phyloP scores from a whole-genome alignment of 53 echinoderm and acorn worm genomes.

The Patiria pectinifera region DNA sequence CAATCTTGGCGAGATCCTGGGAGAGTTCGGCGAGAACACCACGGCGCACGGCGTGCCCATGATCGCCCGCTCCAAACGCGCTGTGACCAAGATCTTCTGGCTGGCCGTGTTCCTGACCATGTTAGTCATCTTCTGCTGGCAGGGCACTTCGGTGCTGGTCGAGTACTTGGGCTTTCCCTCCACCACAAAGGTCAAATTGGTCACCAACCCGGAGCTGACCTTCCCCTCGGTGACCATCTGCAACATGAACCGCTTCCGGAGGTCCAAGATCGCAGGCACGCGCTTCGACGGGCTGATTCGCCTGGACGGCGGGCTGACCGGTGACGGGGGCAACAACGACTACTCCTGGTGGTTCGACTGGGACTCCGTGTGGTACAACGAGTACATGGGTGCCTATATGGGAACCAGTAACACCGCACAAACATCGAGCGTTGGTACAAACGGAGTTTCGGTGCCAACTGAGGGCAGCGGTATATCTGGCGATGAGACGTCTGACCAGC shows the following conservation, averaged over 20 bases:
- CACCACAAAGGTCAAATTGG: slow-evolving; percentile 76
- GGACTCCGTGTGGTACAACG: slow-evolving; percentile 47
- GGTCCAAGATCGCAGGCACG: slow-evolving; percentile 69
- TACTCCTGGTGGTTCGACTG: slow-evolving; percentile 80
- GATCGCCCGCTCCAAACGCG: slow-evolving; percentile 59
- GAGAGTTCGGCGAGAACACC: slow-evolving; percentile 77
- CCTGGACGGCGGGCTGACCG: slow-evolving; percentile 67
- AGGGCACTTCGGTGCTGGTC: slow-evolving; percentile 64
- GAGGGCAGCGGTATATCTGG: not conserved
- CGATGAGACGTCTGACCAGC: not conserved
- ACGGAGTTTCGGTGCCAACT: not conserved
- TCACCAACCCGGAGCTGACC: slow-evolving; percentile 63
- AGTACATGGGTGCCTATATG: not conserved
- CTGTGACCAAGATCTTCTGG: slow-evolving; percentile 74
- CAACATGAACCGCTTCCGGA: slow-evolving; percentile 84
- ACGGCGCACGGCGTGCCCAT: slow-evolving; percentile 88
- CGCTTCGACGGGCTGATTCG: slow-evolving; percentile 72
- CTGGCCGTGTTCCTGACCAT: slow-evolving; percentile 50
- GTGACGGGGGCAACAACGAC: slow-evolving; percentile 34
- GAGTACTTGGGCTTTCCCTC: slow-evolving; percentile 67
- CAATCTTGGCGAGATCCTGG: slow-evolving; percentile 67
- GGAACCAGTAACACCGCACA: not conserved
- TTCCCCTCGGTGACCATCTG: slow-evolving; percentile 96
- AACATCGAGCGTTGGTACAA: not conserved
- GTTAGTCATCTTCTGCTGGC: slow-evolving; percentile 64